Conservation (phyloP, 2,113 vertebrate genomes). For the Conger conger region DNA sequence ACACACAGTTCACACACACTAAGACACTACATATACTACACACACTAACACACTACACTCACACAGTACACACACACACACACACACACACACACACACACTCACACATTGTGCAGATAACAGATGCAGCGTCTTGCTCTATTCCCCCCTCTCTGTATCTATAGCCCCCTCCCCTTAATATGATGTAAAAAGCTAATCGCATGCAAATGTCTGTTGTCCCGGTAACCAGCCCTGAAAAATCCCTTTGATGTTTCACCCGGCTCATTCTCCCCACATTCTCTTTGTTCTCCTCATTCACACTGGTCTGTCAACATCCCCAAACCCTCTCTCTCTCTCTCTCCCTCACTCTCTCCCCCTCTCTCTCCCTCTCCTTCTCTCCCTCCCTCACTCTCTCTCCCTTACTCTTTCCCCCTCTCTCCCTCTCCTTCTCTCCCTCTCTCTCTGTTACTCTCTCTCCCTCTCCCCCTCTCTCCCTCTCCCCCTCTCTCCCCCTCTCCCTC, state of each 20-base stretch:
- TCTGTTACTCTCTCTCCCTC: neutral
- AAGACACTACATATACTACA: no score
- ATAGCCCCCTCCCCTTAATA: constrained; percentile 64
- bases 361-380: constrained; percentile 23
- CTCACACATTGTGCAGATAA: constrained; percentile 14
- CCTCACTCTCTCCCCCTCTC: constrained; percentile 43
- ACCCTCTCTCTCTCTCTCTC: constrained; percentile 34
- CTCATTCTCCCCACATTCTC: constrained; percentile 80
- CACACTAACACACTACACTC: neutral
- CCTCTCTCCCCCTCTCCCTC: constrained; percentile 42
- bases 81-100: neutral
- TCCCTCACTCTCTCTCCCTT: constrained; percentile 21
- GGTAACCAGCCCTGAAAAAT: constrained; percentile 81
- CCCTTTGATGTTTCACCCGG: constrained; percentile 81
- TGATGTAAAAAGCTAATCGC: constrained; percentile 83
- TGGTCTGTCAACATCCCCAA: constrained; percentile 73
- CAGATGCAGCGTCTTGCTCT: constrained; percentile 26
- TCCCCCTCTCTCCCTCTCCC: constrained; percentile 19
- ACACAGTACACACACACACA: constrained; percentile 19
- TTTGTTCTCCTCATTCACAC: constrained; percentile 77
- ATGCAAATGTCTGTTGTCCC: constrained; percentile 84
- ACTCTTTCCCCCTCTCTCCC: neutral
- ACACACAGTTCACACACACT: no score
- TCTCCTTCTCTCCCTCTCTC: constrained; percentile 6
- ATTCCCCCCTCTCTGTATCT: constrained; percentile 38